phyloP scores from a whole-genome alignment of 2,797 vertebrate species.

The Anguilla megastoma region DNA sequence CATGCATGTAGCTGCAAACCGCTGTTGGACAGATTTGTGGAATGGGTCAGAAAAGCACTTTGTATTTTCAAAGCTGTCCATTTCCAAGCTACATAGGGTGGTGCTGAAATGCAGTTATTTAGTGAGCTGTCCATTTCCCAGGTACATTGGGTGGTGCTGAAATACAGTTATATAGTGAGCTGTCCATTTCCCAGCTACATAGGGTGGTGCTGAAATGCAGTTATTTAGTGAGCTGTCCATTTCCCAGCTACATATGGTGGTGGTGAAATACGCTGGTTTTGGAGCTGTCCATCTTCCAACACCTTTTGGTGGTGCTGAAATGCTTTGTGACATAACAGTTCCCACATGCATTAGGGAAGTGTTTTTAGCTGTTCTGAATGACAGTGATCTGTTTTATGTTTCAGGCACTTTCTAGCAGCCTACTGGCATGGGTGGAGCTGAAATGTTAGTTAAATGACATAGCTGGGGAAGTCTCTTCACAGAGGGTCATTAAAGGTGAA shows the following conservation, averaged over 20 bases:
- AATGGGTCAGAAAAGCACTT: background rate
- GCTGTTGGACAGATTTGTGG: background rate
- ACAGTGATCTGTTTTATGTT: background rate
- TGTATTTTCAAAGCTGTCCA: background rate
- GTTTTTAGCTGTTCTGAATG: slow-evolving; percentile 10
- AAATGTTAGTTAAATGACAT: no score
- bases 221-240: slow-evolving; percentile 28
- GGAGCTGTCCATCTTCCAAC: background rate
- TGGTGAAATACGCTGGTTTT: slow-evolving; percentile 43
- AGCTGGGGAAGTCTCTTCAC: background rate
- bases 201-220: slow-evolving; percentile 47
- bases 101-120: background rate
- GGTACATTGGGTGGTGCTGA: background rate
- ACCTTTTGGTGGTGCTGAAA: background rate
- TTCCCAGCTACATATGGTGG: background rate
- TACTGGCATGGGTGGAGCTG: background rate
- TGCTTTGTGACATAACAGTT: background rate
- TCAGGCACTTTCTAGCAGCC: background rate
- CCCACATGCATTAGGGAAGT: background rate
- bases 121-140: background rate
- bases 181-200: slow-evolving; percentile 31
- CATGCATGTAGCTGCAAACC: background rate
- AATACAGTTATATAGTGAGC: background rate
- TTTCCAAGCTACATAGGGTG: background rate
- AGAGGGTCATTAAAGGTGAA: background rate